Percentiles rank a stretch among this genome's conserved stretches.
phyloP scores from a whole-genome alignment of 2,888 invertebrate species.

The Netelia virgata region DNA sequence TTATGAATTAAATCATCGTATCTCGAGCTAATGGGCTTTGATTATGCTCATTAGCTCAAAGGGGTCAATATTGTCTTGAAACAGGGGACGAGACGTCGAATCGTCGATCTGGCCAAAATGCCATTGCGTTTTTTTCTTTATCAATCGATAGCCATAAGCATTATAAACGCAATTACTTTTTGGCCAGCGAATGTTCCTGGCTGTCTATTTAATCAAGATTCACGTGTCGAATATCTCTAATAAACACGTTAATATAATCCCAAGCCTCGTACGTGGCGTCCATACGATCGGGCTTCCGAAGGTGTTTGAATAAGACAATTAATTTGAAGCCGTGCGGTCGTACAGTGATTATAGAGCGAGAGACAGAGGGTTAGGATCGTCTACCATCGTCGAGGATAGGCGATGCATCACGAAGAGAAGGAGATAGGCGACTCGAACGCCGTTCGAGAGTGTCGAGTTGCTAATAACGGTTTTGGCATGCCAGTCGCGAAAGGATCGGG shows the following conservation, averaged over 20 bases:
- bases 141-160: too few relatives aligned
- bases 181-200: not conserved
- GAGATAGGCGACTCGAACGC: not conserved
- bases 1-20: too few relatives aligned
- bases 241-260: conserved; percentile 17
- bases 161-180: not conserved
- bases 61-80: too few relatives aligned
- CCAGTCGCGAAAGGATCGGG: conserved; percentile 63
- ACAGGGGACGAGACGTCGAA: too few relatives aligned
- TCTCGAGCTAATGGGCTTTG: too few relatives aligned
- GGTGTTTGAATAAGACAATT: conserved; percentile 50
- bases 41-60: too few relatives aligned
- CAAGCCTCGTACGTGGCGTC: not conserved
- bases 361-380: conserved; percentile 1
- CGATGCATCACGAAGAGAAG: not conserved
- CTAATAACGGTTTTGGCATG: conserved; percentile 66
- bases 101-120: too few relatives aligned
- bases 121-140: too few relatives aligned
- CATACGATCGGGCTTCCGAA: conserved; percentile 4
- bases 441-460: conserved; percentile 38
- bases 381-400: not conserved
- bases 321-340: conserved; percentile 44
- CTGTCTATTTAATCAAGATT: conserved; percentile 6
- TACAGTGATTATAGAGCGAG: conserved; percentile 52
- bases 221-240: conserved; percentile 1